Percentiles rank a stretch among this genome's conserved stretches.
phyloP scores from a whole-genome alignment of 2,888 invertebrate genomes.

The Pyrochroa serraticornis region DNA sequence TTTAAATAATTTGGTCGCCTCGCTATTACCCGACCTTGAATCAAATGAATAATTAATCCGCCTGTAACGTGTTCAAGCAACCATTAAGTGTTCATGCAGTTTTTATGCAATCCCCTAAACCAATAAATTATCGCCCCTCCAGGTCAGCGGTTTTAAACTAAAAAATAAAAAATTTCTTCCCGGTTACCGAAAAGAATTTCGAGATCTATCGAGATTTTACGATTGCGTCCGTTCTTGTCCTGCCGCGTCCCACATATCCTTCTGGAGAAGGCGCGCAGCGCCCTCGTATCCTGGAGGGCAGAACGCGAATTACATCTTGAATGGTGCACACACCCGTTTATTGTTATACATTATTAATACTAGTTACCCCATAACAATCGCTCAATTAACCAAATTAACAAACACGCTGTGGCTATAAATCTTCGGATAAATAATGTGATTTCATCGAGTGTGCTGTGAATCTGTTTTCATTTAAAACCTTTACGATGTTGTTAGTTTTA shows the following conservation, averaged over 20 bases:
- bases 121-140: too few relatives aligned
- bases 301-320: slow-evolving; percentile 45
- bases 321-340: slow-evolving; percentile 51
- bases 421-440: slow-evolving; percentile 43
- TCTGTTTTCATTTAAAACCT: slow-evolving; percentile 7
- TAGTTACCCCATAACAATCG: slow-evolving; percentile 43
- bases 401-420: slow-evolving; percentile 37
- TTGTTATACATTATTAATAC: slow-evolving; percentile 49
- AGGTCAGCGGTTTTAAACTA: not conserved
- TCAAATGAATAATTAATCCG: too few relatives aligned
- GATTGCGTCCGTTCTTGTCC: slow-evolving; percentile 32
- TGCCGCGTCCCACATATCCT: slow-evolving; percentile 38
- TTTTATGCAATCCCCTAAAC: too few relatives aligned
- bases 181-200: not conserved
- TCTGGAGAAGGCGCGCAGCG: slow-evolving; percentile 44
- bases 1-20: too few relatives aligned
- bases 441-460: slow-evolving; percentile 32
- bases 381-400: slow-evolving; percentile 37
- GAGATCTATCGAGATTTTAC: slow-evolving; percentile 22
- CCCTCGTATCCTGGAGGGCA: slow-evolving; percentile 45
- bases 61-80: too few relatives aligned
- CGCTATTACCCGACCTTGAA: too few relatives aligned
- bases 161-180: not conserved
- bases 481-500: slow-evolving; percentile 34
- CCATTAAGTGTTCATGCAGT: too few relatives aligned